Evolutionary conservation across 2,113 vertebrate species (phyloP), one percentile per base, ranked within the genome.

Genomic region (Microtus richardsoni): DNA sequence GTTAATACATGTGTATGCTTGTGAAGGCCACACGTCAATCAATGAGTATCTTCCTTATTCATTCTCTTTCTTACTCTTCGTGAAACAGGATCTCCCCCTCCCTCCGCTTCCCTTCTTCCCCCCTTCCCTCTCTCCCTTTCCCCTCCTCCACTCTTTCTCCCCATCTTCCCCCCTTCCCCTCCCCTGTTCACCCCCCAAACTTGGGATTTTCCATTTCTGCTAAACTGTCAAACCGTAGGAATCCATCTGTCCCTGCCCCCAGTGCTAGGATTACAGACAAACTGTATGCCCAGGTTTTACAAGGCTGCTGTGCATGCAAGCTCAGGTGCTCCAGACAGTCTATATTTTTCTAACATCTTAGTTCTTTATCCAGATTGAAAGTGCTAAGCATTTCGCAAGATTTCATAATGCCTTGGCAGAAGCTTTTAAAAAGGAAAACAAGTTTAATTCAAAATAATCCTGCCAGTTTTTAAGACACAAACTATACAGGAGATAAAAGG

Each of bases 321-420:
- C 16, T 28, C 24, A 19, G 58, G 24, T 83, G n/a, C 22, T 83
- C 41, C 13, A 62, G 6, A 24, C 12, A 7, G 58, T 58, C 80
- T 62, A 4, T 60, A 41, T 62, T 41, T 84, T 44, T 84, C 39
- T 83, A 28, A 85, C 60, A 39, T 83, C 85, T 93, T 49, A 91
- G 73, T 80, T 66, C 36, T 80, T 91, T 36, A 85, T 73, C 13
- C 75, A 66, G n/a, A 83, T 87, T 28, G 44, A 13, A 88, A 95
- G 9, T 75, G 22, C 22, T 94, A 73, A 94, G 41, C 47, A 89
- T 66, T 94, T 91, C 74, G 84, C 82, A 96, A 96, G 54, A 79
- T 88, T 97, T 93, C 26, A 66, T 73, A 83, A 92, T 78, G 49
- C 17, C 62, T 85, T 85, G 26, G 26, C n/a, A 88, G 44, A 24